phyloP scores from a whole-genome alignment of 2,113 vertebrate genomes.

The Vulpes vulpes region DNA sequence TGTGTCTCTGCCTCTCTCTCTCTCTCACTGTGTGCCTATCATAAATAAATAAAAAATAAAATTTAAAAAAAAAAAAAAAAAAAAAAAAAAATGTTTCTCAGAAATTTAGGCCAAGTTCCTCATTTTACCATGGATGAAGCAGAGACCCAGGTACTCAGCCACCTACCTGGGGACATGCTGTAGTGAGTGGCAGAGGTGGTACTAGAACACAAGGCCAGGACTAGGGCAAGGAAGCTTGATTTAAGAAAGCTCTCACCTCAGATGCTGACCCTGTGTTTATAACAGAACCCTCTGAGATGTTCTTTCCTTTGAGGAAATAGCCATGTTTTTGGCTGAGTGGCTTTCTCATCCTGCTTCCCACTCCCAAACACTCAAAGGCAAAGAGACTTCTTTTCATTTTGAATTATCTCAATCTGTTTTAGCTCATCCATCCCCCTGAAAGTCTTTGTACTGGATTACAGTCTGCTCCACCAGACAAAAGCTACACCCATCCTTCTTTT shows the following conservation, averaged over 20 bases:
- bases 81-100: not conserved
- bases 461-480: not conserved
- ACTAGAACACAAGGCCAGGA: not conserved
- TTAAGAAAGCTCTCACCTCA: not conserved
- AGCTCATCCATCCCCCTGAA: not conserved
- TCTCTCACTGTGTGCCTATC: too few relatives aligned
- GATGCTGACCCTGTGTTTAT: not conserved
- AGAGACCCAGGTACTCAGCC: not conserved
- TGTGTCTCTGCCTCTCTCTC: too few relatives aligned
- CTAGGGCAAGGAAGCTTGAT: not conserved
- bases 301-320: not conserved
- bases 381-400: not conserved
- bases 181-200: not conserved
- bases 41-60: too few relatives aligned
- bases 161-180: not conserved
- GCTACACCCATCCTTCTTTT: not conserved
- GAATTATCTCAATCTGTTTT: not conserved
- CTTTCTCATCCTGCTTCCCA: not conserved
- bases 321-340: fast-evolving
- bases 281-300: not conserved
- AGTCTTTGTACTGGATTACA: not conserved
- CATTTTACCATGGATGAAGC: not conserved
- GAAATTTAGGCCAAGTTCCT: not conserved
- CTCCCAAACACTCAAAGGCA: not conserved
- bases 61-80: too few relatives aligned